phyloP scores from a whole-genome alignment of 2,888 invertebrate genomes.

The Platycheirus albimanus region DNA sequence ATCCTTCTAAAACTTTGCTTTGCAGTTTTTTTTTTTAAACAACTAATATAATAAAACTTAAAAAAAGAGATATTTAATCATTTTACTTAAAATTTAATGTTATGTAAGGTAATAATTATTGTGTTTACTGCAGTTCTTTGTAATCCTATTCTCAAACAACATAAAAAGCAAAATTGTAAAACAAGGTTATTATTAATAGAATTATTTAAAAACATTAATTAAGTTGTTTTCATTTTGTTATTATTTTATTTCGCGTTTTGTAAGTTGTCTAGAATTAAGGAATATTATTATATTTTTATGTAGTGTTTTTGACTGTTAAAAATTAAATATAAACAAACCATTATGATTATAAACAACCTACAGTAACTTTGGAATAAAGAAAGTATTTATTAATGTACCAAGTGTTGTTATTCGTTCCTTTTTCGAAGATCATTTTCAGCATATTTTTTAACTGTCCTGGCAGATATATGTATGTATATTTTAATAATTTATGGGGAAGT shows the following conservation, averaged over 20 bases:
- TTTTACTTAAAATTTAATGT: slow-evolving; percentile 8
- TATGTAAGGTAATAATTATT: not conserved
- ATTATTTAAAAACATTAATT: slow-evolving; percentile 10
- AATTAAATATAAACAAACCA: slow-evolving; percentile 44
- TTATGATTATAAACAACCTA: slow-evolving; percentile 51
- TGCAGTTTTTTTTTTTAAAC: not conserved
- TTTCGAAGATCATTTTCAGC: not conserved
- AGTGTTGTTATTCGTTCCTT: slow-evolving; percentile 6
- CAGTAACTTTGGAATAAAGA: slow-evolving; percentile 58
- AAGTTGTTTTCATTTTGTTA: slow-evolving; percentile 55
- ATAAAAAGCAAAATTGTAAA: slow-evolving; percentile 7
- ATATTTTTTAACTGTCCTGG: not conserved
- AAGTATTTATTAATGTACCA: slow-evolving; percentile 69
- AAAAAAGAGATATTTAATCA: not conserved
- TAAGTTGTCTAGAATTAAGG: slow-evolving; percentile 54
- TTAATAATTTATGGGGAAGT: too few species aligned
- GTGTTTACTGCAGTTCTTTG: not conserved
- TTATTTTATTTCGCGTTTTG: slow-evolving; percentile 32
- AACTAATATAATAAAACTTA: slow-evolving; percentile 5
- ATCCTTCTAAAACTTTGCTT: not conserved
- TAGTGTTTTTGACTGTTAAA: slow-evolving; percentile 73
- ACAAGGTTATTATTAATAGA: slow-evolving; percentile 16
- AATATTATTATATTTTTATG: slow-evolving; percentile 67
- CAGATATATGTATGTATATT: too few species aligned
- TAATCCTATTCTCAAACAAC: slow-evolving; percentile 1